These are phyloP conservation scores for Drosophila lacertosa DNA, from an alignment of 1,140 invertebrate species.

Conservation along the genomic window DNA sequence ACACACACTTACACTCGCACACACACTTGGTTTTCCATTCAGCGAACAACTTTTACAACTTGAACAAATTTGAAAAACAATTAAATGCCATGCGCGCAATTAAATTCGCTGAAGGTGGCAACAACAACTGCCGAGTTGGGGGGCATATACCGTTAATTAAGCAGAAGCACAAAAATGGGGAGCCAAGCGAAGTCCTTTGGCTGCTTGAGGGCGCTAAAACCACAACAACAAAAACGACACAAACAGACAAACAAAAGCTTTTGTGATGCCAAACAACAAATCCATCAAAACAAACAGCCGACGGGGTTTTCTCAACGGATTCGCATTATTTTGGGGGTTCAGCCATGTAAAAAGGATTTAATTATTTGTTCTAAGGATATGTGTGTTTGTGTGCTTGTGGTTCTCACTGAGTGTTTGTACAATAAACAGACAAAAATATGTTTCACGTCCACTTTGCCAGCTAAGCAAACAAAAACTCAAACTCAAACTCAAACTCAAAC, in stretches of 20 bases:
- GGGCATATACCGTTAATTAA: slow-evolving; percentile 76
- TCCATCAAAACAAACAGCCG: slow-evolving; percentile 81
- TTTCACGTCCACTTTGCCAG: slow-evolving; percentile 68
- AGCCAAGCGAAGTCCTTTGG: too few relatives aligned
- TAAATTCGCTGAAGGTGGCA: slow-evolving; percentile 82
- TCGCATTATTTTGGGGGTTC: slow-evolving; percentile 49
- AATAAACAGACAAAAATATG: slow-evolving; percentile 78
- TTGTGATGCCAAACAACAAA: slow-evolving; percentile 66
- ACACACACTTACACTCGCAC: slow-evolving; percentile 14
- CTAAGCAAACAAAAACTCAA: slow-evolving; percentile 43
- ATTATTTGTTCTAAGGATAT: slow-evolving; percentile 83
- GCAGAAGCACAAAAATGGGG: slow-evolving; percentile 51
- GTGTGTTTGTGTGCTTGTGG: slow-evolving; percentile 20
- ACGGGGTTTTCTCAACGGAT: slow-evolving; percentile 62
- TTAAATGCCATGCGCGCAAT: slow-evolving; percentile 83
- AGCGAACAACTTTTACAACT: slow-evolving; percentile 73
- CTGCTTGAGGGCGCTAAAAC: slow-evolving; percentile 54
- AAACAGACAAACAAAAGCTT: slow-evolving; percentile 78
- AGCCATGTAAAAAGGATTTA: slow-evolving; percentile 83
- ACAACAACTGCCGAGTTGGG: slow-evolving; percentile 74
- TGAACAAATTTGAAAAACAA: slow-evolving; percentile 83
- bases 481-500: slow-evolving; percentile 41
- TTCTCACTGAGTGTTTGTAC: slow-evolving; percentile 54
- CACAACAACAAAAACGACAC: slow-evolving; percentile 65
- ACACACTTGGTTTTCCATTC: slow-evolving; percentile 47